Base-by-base conservation (phyloP, 1,140 invertebrate genomes). In the Diabrotica undecimpunctata region DNA sequence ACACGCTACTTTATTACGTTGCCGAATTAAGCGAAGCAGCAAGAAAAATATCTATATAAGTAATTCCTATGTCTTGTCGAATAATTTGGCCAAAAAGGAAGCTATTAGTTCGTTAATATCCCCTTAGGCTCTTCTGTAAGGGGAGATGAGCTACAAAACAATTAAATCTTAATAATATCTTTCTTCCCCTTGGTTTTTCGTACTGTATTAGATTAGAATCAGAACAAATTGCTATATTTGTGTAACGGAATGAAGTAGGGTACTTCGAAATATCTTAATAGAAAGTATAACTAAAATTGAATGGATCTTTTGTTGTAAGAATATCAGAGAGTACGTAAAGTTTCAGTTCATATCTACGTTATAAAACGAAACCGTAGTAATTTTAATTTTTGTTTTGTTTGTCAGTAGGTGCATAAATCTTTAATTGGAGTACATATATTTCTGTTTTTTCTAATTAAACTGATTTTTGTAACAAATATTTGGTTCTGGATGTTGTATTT, bases 191-290 rank as follows among this genome's bases (percentile, higher is more conserved):
- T 46, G n/a, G 41, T 46, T 46, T 46, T 46, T 46, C n/a, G n/a
- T 46, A 46, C n/a, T n/a, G n/a, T 46, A 46, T 46, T n/a, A 46
- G 41, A 46, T 46, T 46, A 46, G 41, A 46, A 46, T 46, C 41
- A 46, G n/a, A 46, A 8, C 4, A n/a, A 46, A 46, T 46, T 46
- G n/a, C 41, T 46, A n/a, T 46, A 46, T 46, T n/a, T 8, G n/a
- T 46, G 25, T 25, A 25, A 25, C 25, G 25, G 25, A 25, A 25
- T 25, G 25, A 25, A 25, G 25, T 25, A 4, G 25, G 25, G 25
- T 25, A 25, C 4, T 25, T 25, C 4, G 25, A 25, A 25, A 25
- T 25, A 25, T 25, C 25, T 25, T 25, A 25, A 25, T 25, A 25
- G 4, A 25, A 25, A 25, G 4, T 25, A 25, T 25, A 25, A 25